phyloP scores from a whole-genome alignment of 2,888 invertebrate genomes.

The Heliconius charithonia region DNA sequence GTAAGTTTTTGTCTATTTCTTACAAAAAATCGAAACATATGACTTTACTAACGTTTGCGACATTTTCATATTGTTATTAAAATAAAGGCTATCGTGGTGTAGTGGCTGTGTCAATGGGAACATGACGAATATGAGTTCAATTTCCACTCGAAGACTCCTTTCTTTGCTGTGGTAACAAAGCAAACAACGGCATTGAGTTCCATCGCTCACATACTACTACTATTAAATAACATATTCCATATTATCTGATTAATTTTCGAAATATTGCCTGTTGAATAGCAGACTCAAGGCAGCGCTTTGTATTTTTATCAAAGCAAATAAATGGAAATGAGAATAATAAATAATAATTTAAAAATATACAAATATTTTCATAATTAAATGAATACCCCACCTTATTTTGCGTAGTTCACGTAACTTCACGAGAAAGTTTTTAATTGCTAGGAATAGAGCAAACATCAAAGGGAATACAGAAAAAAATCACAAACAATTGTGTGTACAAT shows the following conservation, averaged over 20 bases:
- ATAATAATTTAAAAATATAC: neutral
- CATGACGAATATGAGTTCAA: no score
- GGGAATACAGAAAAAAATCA: conserved; percentile 6
- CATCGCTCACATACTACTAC: no score
- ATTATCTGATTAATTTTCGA: neutral
- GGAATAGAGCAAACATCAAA: neutral
- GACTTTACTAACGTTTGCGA: neutral
- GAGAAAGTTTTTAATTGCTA: neutral
- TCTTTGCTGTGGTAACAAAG: no score
- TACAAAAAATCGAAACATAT: neutral
- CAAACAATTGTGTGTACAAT: conserved; percentile 20
- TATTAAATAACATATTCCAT: neutral
- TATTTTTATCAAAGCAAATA: neutral
- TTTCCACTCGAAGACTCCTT: no score
- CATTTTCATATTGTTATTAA: no score
- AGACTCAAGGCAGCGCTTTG: neutral
- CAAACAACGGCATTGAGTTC: no score
- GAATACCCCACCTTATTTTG: neutral
- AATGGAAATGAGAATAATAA: neutral
- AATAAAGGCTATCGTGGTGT: no score
- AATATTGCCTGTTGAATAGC: neutral
- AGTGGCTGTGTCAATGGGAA: no score
- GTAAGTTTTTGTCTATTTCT: neutral
- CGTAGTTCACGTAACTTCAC: neutral
- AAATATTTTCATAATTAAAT: neutral